phyloP scores from a whole-genome alignment of 2,888 invertebrate genomes.

The Neelides folsomi region DNA sequence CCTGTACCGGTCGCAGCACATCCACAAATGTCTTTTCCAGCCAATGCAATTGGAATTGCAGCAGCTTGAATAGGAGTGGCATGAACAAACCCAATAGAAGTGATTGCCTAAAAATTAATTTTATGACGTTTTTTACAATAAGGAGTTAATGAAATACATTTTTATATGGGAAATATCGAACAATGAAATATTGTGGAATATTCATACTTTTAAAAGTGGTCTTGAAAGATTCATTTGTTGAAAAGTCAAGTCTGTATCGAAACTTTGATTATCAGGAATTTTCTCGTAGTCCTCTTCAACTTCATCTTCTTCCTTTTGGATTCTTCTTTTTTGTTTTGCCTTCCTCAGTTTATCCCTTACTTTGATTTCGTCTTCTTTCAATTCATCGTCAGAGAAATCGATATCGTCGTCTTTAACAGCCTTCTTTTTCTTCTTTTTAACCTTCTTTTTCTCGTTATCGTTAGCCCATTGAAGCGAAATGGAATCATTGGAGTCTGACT shows the following conservation, averaged over 20 bases:
- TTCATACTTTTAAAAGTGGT: conserved; percentile 63
- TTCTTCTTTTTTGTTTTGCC: conserved; percentile 19
- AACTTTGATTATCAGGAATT: conserved; percentile 44
- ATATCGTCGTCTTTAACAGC: conserved; percentile 44
- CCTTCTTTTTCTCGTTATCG: conserved; percentile 1
- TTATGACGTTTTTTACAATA: background rate
- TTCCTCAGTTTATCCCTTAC: conserved; percentile 50
- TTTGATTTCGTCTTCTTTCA: conserved; percentile 46
- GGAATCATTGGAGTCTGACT: conserved; percentile 41
- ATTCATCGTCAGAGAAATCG: conserved; percentile 62
- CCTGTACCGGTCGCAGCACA: conserved; percentile 98
- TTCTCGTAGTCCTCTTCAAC: conserved; percentile 44
- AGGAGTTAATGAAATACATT: background rate
- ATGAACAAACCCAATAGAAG: conserved; percentile 72
- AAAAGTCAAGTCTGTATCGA: conserved; percentile 55
- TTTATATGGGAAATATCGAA: background rate
- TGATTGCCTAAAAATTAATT: conserved; percentile 52
- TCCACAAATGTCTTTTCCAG: conserved; percentile 90
- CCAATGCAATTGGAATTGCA: conserved; percentile 82
- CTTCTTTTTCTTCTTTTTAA: conserved; percentile 3
- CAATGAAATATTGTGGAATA: background rate
- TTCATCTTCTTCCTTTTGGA: conserved; percentile 17
- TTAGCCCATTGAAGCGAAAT: conserved; percentile 12
- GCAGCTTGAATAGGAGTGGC: conserved; percentile 96
- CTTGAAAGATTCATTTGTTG: conserved; percentile 94